Conservation (phyloP, 2,888 invertebrate genomes). For the Podotricha telesiphe region DNA sequence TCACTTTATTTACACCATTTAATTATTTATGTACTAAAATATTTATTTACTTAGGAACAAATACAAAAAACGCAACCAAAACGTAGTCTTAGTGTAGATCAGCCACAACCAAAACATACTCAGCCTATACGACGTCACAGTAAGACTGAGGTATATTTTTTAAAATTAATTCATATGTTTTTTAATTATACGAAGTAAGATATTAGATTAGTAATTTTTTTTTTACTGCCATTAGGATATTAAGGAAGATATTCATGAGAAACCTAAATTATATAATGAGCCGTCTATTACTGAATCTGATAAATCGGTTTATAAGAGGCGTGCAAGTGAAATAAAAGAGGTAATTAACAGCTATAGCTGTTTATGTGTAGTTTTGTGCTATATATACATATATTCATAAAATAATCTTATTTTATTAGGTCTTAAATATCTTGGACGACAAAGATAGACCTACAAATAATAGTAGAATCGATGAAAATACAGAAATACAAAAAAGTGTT, state of each 20-base stretch:
- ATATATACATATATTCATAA: background rate
- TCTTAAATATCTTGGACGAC: conserved; percentile 18
- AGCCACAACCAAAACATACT: conserved; percentile 45
- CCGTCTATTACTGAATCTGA: conserved; percentile 50
- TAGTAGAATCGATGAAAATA: background rate
- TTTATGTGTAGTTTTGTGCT: background rate
- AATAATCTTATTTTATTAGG: conserved; percentile 5
- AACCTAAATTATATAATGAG: conserved; percentile 54
- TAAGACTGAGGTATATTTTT: conserved; percentile 59
- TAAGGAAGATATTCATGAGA: conserved; percentile 51
- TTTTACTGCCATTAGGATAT: conserved; percentile 51
- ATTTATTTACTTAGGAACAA: conserved; percentile 54
- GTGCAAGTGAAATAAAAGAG: conserved; percentile 42
- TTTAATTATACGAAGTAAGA: background rate
- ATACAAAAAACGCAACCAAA: conserved; percentile 58
- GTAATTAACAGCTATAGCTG: background rate
- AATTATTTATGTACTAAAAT: conserved; percentile 22
- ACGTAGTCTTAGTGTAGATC: conserved; percentile 60
- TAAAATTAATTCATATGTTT: conserved; percentile 6
- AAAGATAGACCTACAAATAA: background rate
- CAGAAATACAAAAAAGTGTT: background rate
- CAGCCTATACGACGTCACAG: conserved; percentile 54
- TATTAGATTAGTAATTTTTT: background rate
- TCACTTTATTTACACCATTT: conserved; percentile 35
- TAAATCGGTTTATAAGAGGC: conserved; percentile 53